Conservation (phyloP, 2,797 vertebrate species). For the Gallirallus australis region DNA sequence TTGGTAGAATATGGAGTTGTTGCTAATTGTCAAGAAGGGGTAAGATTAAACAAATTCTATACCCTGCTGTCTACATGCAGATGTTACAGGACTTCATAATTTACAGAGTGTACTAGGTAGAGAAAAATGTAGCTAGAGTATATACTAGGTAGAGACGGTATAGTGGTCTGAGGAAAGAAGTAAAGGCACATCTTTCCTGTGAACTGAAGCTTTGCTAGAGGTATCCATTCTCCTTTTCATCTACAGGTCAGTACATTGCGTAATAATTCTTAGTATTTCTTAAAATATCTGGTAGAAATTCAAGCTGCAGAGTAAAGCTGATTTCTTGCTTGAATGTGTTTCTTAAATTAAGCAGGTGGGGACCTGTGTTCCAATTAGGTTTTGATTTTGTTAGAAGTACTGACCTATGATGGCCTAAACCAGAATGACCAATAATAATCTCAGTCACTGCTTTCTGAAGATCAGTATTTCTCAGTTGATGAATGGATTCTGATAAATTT, state of each 20-base stretch:
- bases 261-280: neutral
- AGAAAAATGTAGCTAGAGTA: neutral
- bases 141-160: neutral
- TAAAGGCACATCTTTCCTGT: neutral
- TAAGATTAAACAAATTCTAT: neutral
- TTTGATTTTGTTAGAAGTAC: neutral
- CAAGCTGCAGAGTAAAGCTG: neutral
- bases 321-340: neutral
- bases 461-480: neutral
- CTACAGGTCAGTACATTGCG: neutral
- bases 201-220: neutral
- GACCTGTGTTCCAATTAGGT: neutral
- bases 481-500: neutral
- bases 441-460: constrained; percentile 12
- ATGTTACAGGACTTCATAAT: neutral
- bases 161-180: neutral
- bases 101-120: neutral
- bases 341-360: neutral
- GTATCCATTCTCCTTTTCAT: neutral
- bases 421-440: neutral
- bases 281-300: neutral
- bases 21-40: neutral
- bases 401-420: neutral
- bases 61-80: neutral
- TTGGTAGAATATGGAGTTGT: neutral